A percentile compares a stretch with the other conserved stretches of the same genome.
These are phyloP conservation scores for Bufotes viridis DNA, from an alignment of 2,797 vertebrate genomes.

Conservation along the genomic window DNA sequence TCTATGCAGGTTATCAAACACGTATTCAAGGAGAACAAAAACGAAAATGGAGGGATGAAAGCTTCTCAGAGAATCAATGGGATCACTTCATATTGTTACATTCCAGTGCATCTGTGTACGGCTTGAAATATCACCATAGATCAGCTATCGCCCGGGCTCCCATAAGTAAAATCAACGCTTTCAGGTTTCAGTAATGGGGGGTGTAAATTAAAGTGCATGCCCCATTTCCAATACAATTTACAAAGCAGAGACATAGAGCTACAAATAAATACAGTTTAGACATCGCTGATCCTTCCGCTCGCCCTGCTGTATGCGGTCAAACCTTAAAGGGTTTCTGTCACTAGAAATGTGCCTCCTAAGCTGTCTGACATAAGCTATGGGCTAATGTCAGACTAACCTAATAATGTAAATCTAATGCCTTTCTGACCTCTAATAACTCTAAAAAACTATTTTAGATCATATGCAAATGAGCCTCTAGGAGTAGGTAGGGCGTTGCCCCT, in stretches of 20 bases:
- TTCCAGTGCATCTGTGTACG: constrained; percentile 19
- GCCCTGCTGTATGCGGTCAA: no score
- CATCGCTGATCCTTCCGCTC: no score
- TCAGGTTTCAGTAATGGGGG: background rate
- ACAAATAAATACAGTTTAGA: background rate
- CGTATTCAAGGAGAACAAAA: constrained; percentile 50
- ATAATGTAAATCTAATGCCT: no score
- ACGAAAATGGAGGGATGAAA: constrained; percentile 49
- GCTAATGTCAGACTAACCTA: no score
- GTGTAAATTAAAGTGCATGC: background rate
- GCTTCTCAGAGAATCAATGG: constrained; percentile 23
- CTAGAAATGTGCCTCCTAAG: no score
- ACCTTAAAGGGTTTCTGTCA: no score
- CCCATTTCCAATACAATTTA: background rate
- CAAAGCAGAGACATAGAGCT: background rate
- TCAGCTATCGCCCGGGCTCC: constrained; percentile 19
- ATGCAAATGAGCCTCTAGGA: no score
- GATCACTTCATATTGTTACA: constrained; percentile 36
- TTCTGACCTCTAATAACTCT: no score
- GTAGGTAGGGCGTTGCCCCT: no score
- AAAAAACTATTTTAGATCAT: no score
- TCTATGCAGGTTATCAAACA: constrained; percentile 56
- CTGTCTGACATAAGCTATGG: no score
- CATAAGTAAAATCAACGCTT: background rate
- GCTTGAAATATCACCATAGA: background rate